Evolutionary conservation across 1,140 invertebrate species (phyloP), one percentile per base, ranked within the genome.

Genomic region (Cydia fagiglandana): DNA sequence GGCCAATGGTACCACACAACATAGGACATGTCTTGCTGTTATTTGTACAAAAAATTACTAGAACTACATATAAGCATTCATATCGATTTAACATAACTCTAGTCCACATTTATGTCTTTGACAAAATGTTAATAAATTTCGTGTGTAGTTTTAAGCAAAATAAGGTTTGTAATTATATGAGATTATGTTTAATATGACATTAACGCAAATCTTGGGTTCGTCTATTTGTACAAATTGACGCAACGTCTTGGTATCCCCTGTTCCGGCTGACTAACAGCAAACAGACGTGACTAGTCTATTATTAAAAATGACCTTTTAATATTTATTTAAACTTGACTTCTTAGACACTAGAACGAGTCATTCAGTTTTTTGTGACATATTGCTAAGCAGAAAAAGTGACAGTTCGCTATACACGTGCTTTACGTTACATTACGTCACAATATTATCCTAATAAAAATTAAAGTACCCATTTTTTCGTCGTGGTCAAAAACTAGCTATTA

Each of bases 251-350:
- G 64, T n/a, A 64, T 64, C 45, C 56, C 15, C 66, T 17, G 38
- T 70, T 70, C 38, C 34, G 56, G 66, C 38, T 70, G 66, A 70
- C 66, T 70, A 45, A 70, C 17, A 45, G 66, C 66, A 70, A 70
- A 70, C 30, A 70, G 13, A 30, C 66, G 12, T 15, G 64, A 68
- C 30, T 15, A n/a, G 28, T n/a, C 24, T 68, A 45, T 45, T 20
- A 68, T 20, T 70, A 70, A 41, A 70, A 45, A 34, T 70, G 34
- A 53, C 2, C n/a, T 53, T 53, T 70, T n/a, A n/a, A 61, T 61
- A 24, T 61, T 61, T 61, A 61, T 61, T 17, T 70, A 41, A 38
- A 70, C 66, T 70, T 41, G n/a, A 70, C 66, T 70, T 70, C 34
- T 70, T 17, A 10, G 13, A 38, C n/a, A 45, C 66, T 41, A 17